Conservation (phyloP, 2,888 invertebrate genomes). For the Trichogramma dendrolimi region DNA sequence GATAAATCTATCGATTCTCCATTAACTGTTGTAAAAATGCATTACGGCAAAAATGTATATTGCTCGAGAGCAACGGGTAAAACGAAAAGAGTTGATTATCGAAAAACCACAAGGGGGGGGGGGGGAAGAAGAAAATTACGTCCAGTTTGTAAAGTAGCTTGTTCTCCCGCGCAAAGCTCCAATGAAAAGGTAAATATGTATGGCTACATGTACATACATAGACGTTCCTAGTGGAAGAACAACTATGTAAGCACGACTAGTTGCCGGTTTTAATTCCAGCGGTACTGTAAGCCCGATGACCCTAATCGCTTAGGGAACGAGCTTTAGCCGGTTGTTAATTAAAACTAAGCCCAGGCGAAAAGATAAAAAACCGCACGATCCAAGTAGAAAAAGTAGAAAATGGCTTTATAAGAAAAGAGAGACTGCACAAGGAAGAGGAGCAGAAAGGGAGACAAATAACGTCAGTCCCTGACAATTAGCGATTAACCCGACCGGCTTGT, state of each 20-base stretch:
- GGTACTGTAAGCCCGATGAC: conserved; percentile 29
- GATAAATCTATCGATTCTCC: conserved; percentile 7
- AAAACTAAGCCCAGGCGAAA: conserved; percentile 32
- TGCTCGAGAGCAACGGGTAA: no score
- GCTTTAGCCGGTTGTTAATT: conserved; percentile 34
- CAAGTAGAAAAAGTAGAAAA: not conserved
- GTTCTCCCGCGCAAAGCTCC: no score
- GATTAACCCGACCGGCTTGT: no score
- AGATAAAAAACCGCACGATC: conserved; percentile 19
- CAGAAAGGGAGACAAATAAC: not conserved
- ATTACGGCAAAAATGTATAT: not conserved
- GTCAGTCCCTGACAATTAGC: no score
- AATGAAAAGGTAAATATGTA: no score
- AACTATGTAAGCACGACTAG: not conserved
- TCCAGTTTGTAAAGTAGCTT: no score
- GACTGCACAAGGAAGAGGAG: not conserved
- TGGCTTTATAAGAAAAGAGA: conserved; percentile 8
- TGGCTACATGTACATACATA: no score
- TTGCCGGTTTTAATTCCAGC: conserved; percentile 24
- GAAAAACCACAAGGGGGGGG: not conserved
- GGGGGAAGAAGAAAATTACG: not conserved
- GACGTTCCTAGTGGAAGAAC: no score
- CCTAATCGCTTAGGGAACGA: conserved; percentile 32
- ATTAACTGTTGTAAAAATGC: conserved; percentile 10
- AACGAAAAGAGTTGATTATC: not conserved